Evolutionary conservation across 2,113 vertebrate species (phyloP), one percentile per base, ranked within the genome.

Genomic region (Romanogobio albipinnatus): DNA sequence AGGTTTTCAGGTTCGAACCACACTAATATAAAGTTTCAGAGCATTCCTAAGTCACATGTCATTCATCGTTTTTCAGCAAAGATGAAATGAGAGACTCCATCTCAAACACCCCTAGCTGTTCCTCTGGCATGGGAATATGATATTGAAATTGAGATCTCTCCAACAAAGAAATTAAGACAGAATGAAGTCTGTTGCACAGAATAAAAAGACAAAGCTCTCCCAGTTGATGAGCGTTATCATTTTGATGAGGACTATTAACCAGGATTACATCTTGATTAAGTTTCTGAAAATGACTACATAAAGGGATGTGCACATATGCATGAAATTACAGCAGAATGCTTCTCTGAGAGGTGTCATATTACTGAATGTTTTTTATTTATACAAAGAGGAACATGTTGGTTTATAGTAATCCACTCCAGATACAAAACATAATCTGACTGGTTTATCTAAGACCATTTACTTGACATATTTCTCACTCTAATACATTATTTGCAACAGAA

Each of bases 1-100:
- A 39, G 73, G 81, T 71, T 58, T 86, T 84, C 51, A 9, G 26
- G 39, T 87, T 59, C 51, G 66, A 56, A 75, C 58, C 17, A 58
- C 58, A 81, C 6, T 76, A 78, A 45, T 29, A 64, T 49, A 70
- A 56, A 56, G 53, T 53, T 19, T 29, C 24, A 19, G 51, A 81
- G 15, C 83, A 84, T 87, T 84, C 83, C 68, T 58, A 14, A 76
- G 76, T 22, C 71, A 71, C 64, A 11, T 71, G n/a, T 24, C 29
- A 64, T 58, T 77, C 81, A 75, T 56, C 36, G n/a, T 33, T 49
- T 80, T 80, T 75, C 82, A 84, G 39, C 33, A 36, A 47, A 76
- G 3, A 49, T 76, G 39, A 81, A 79, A 76, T 53, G 36, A 53
- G 77, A 84, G 47, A n/a, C 26, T 56, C 26, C 9, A 10, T 80